Evolutionary conservation across 2,113 vertebrate genomes (phyloP), one percentile per base, ranked within the genome.

Genomic region (Lamprotornis superbus): DNA sequence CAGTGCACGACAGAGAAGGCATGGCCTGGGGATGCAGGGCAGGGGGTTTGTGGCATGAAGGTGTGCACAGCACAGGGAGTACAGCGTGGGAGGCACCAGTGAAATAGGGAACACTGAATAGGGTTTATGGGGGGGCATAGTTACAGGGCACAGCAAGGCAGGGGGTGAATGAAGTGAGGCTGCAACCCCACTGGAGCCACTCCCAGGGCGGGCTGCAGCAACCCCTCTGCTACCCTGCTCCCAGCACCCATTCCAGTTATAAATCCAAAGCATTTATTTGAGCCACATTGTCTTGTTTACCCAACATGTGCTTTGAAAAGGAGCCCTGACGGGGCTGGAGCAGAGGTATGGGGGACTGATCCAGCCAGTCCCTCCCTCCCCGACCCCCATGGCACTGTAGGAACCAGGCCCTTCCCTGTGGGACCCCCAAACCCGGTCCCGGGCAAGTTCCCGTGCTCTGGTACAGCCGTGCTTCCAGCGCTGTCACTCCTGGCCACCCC

Each of bases 81-180:
- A n/a, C 30, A 24, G 44, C 19, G n/a, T 25, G 57, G n/a, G 30
- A 44, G 59, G 67, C 46, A 67, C 46, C 40, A 39, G 24, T 10
- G 30, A 47, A 24, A 15, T 19, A 10, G 18, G 12, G 40, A 47
- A 10, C 16, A 20, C 3, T 3, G 18, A 18, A 19, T 9, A 30
- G 40, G 35, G 19, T 11, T 18, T 22, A 4, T 0, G 6, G n/a
- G 1, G 17, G n/a, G 7, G 7, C 44, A 35, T 0, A 82, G n/a
- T 40, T 24, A 14, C 20, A 21, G 60, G 22, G 40, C 47, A 61
- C 35, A 55, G 68, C 16, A 47, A 53, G 25, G 52, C 25, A 15
- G 7, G 35, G 12, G 27, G 42, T 21, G 35, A 33, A 52, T 22
- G 25, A 78, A 39, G 13, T 15, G 27, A 17, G 55, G 57, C 15